Evolutionary conservation across 2,797 vertebrate species (phyloP).

Genomic region (Micrastur ruficollis): DNA sequence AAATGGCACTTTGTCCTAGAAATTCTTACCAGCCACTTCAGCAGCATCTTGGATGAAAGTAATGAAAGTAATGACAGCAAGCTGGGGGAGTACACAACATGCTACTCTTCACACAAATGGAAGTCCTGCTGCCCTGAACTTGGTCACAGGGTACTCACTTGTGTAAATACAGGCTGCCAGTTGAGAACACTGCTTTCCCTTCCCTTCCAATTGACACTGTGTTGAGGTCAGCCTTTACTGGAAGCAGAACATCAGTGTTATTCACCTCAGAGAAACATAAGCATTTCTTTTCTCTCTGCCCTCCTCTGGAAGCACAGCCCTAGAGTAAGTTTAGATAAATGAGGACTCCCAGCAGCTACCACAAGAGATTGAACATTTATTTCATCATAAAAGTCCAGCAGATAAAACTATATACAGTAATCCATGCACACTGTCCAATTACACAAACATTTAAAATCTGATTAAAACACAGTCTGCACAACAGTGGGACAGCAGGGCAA

Average conservation of each 20-base stretch:
- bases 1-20: background rate
- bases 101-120: background rate
- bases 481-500: constrained; percentile 48
- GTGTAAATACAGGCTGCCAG: background rate
- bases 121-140: background rate
- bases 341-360: constrained; percentile 71
- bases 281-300: background rate
- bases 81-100: background rate
- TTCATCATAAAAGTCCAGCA: constrained; percentile 90
- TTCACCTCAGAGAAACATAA: background rate
- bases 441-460: constrained; percentile 77
- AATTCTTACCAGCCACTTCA: background rate
- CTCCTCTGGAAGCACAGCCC: background rate
- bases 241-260: background rate
- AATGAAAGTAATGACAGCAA: background rate
- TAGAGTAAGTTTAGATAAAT: constrained; percentile 16
- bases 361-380: constrained; percentile 90
- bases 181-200: background rate
- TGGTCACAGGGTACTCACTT: background rate
- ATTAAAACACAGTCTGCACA: constrained; percentile 79
- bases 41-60: background rate
- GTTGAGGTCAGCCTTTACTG: background rate
- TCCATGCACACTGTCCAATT: constrained; percentile 73
- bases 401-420: constrained; percentile 92
- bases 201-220: background rate